Percentiles rank a stretch among this genome's conserved stretches.
These are phyloP conservation scores for Hypsibius dujardini DNA, from an alignment of 1,140 invertebrate genomes.

Conservation along the genomic window DNA sequence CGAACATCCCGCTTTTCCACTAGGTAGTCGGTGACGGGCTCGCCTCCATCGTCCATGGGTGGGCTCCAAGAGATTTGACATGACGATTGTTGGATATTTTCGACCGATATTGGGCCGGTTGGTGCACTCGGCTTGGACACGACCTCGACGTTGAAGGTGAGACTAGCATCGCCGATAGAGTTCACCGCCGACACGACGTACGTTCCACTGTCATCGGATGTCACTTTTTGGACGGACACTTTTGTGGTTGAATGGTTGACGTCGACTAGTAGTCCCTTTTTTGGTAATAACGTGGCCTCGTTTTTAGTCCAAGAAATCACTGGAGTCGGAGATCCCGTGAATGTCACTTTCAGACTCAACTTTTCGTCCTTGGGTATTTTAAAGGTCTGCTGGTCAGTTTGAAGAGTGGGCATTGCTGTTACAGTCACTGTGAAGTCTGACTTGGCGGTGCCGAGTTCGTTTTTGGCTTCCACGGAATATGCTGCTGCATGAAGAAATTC, in stretches of 20 bases:
- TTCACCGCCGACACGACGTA: conserved; percentile 40
- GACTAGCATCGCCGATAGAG: conserved; percentile 40
- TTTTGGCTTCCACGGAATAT: conserved; percentile 50
- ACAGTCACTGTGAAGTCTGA: conserved; percentile 32
- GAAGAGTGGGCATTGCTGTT: not conserved
- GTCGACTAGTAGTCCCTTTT: conserved; percentile 29
- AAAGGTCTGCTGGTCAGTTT: not conserved
- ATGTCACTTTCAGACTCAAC: conserved; percentile 21
- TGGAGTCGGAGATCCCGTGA: conserved; percentile 29
- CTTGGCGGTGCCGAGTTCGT: conserved; percentile 50
- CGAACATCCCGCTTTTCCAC: conserved; percentile 65
- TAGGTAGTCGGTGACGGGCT: conserved; percentile 68
- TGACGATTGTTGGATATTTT: conserved; percentile 61
- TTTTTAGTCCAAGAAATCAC: conserved; percentile 30
- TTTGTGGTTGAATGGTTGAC: conserved; percentile 49
- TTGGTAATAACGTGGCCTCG: conserved; percentile 29
- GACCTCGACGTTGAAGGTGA: not conserved
- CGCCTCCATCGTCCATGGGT: conserved; percentile 62
- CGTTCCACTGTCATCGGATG: conserved; percentile 42
- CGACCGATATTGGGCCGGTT: conserved; percentile 46
- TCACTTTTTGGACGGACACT: conserved; percentile 36
- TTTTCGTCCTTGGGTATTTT: not conserved
- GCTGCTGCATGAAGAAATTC: conserved; percentile 44
- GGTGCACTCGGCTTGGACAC: conserved; percentile 36
- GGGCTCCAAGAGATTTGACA: conserved; percentile 68